Evolutionary conservation across 2,888 invertebrate species (phyloP).

Genomic region (Apomyelois bistriatella): DNA sequence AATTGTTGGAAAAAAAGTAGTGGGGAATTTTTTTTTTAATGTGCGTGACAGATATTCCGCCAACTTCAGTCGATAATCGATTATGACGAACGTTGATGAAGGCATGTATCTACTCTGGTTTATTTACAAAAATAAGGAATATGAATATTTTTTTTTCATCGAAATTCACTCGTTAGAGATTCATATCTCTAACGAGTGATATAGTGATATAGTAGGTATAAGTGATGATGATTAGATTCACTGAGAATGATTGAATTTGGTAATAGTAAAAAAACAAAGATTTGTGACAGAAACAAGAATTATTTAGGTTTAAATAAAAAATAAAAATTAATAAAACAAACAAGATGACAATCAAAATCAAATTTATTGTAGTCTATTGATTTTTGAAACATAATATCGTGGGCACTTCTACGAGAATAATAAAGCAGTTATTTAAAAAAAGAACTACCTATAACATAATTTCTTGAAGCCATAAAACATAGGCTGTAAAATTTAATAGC

Average conservation of each 20-base stretch:
- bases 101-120: slow-evolving; percentile 56
- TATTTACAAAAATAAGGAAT: slow-evolving; percentile 51
- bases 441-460: slow-evolving; percentile 1
- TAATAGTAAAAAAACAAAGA: no score
- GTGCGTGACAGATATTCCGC: slow-evolving; percentile 42
- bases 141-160: no score
- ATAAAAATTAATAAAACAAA: neutral
- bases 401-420: neutral
- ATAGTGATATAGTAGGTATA: no score
- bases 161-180: no score
- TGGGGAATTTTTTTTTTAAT: slow-evolving; percentile 38
- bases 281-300: no score
- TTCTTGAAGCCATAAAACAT: slow-evolving; percentile 11
- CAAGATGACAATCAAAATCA: neutral
- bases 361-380: neutral
- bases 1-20: slow-evolving; percentile 34
- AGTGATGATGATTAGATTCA: no score
- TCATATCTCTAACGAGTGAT: no score
- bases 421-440: slow-evolving; percentile 4
- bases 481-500: slow-evolving; percentile 11
- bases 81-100: slow-evolving; percentile 55
- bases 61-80: slow-evolving; percentile 60
- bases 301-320: neutral
- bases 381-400: neutral
- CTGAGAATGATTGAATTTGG: no score